A percentile compares a stretch with the other conserved stretches of the same genome.
phyloP scores from a whole-genome alignment of 2,113 vertebrate species.

The Hystrix brachyura region DNA sequence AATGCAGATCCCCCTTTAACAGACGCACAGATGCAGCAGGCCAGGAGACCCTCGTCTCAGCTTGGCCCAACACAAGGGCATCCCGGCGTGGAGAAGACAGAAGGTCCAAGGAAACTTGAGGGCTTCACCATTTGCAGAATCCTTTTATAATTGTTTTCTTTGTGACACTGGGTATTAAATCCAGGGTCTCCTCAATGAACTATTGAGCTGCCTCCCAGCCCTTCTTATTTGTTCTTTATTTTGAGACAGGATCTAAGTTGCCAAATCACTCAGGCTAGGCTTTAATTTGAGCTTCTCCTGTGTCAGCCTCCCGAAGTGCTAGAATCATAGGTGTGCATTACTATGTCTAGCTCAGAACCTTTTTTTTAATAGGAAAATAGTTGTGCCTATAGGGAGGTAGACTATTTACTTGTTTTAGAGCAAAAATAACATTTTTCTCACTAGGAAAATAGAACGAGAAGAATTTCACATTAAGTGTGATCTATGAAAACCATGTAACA shows the following conservation, averaged over 20 bases:
- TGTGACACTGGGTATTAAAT: neutral
- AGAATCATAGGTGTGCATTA: neutral
- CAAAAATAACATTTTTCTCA: neutral
- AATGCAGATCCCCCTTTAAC: neutral
- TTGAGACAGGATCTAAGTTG: neutral
- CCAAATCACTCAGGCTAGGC: neutral
- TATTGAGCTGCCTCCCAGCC: neutral
- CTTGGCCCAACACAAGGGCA: rapidly evolving
- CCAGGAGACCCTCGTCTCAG: rapidly evolving
- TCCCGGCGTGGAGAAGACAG: rapidly evolving
- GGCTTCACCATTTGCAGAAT: neutral
- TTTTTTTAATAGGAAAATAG: neutral
- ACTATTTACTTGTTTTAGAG: neutral
- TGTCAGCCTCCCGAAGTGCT: neutral
- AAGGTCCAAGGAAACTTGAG: neutral
- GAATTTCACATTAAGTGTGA: neutral
- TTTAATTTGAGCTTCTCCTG: neutral
- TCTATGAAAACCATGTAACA: neutral
- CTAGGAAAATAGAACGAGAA: neutral
- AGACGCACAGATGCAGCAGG: rapidly evolving
- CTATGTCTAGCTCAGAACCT: neutral
- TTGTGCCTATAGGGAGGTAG: neutral
- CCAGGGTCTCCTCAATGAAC: neutral
- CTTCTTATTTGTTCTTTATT: neutral
- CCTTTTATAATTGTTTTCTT: neutral